Base-by-base conservation (phyloP, 2,797 vertebrate species). In the Harpagifer antarcticus region DNA sequence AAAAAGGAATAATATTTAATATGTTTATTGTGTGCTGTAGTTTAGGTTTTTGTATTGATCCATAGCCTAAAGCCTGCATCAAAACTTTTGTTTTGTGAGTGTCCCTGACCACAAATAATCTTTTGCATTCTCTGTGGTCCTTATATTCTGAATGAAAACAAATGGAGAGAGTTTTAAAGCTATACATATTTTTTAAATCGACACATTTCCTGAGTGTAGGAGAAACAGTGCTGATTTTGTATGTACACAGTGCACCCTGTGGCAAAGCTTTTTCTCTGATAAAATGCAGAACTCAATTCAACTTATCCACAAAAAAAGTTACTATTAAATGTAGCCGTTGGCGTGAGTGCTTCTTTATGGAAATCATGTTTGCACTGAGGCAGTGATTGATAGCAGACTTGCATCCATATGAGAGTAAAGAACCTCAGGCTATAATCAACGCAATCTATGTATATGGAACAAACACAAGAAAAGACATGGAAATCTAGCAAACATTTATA, bases 321-420 rank as follows among this genome's bases (percentile, higher is more conserved):
- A 17, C 9, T 42, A 57, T 66, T 12, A 33, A 68, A 57, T 55
- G n/a, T 56, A 58, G 54, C 63, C 49, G 74, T 59, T 31, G 42
- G 59, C 20, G 2, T 45, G 14, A 74, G 16, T 52, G 47, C 14
- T 4, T 70, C 12, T 59, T 63, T 67, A 84, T 71, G 27, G 31
- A 82, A 84, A 83, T 78, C 40, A 76, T n/a, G 16, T 60, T 78
- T 63, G 15, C 44, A 40, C 52, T 62, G 37, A 78, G 66, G 49
- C 33, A 13, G 76, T 87, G 81, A 89, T 81, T 82, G 75, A 91
- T 88, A 65, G 68, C 66, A 68, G 27, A 78, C 70, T 17, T 68
- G 19, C 23, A 77, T 78, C 71, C 44, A 19, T 75, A 74, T 53
- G 37, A 71, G 23, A 59, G 61, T 6, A 19, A 37, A 74, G 27